Percentiles rank a stretch among this genome's conserved stretches.
phyloP scores from a whole-genome alignment of 2,888 invertebrate genomes.

The Sthenelais limicola region DNA sequence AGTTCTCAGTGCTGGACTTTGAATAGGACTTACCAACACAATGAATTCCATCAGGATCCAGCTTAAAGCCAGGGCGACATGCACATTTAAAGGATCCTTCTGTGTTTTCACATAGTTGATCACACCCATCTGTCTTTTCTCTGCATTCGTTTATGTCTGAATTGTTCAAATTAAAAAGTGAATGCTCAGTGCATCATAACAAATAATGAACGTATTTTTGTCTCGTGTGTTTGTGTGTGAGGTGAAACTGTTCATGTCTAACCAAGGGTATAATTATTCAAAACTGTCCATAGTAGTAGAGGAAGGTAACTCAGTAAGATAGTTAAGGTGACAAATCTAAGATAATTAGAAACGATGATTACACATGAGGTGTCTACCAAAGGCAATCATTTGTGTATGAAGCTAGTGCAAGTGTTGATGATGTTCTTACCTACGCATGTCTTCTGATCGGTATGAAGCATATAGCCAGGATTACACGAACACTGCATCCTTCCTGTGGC shows the following conservation, averaged over 20 bases:
- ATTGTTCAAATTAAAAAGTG: too few species aligned
- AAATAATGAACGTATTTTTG: too few species aligned
- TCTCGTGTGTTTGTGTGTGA: too few species aligned
- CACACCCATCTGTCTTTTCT: slow-evolving; percentile 18
- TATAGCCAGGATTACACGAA: slow-evolving; percentile 25
- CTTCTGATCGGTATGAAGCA: slow-evolving; percentile 22
- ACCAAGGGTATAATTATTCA: too few species aligned
- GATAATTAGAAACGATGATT: too few species aligned
- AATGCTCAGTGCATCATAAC: too few species aligned
- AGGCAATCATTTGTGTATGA: not conserved
- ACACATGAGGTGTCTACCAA: too few species aligned
- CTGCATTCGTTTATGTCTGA: slow-evolving; percentile 41
- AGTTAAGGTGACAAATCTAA: too few species aligned
- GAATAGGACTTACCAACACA: slow-evolving; percentile 27
- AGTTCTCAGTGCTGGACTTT: too few species aligned
- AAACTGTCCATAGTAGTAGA: too few species aligned
- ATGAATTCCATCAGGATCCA: not conserved
- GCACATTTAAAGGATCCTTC: slow-evolving; percentile 38
- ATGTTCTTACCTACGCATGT: slow-evolving; percentile 30
- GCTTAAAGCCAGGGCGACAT: slow-evolving; percentile 19
- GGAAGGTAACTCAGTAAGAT: too few species aligned
- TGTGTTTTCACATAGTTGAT: slow-evolving; percentile 41
- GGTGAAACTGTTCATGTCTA: not conserved
- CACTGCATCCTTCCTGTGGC: slow-evolving; percentile 31
- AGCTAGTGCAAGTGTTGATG: not conserved